Percentiles rank a stretch among this genome's conserved stretches.
Evolutionary conservation across 2,113 vertebrate species (phyloP).

Genomic region (Odontesthes bonariensis): DNA sequence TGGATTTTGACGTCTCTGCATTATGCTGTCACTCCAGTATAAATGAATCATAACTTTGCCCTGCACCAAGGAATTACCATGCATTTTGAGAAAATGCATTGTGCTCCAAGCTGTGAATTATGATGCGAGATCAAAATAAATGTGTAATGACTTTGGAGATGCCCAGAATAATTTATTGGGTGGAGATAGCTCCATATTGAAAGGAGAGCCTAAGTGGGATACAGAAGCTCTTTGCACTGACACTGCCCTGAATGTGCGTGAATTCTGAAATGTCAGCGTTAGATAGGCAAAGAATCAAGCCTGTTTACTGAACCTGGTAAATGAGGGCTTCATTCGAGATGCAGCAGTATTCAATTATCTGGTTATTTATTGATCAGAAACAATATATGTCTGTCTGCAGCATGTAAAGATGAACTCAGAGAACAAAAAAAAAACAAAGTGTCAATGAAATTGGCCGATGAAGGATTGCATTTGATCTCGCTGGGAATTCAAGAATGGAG

Average conservation of each 20-base stretch:
- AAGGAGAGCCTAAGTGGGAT: slow-evolving; percentile 72
- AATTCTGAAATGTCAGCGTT: slow-evolving; percentile 83
- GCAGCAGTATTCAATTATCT: slow-evolving; percentile 82
- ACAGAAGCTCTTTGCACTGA: slow-evolving; percentile 62
- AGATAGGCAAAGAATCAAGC: slow-evolving; percentile 75
- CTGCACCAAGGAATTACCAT: slow-evolving; percentile 97
- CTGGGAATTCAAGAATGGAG: slow-evolving; percentile 76
- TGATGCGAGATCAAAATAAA: slow-evolving; percentile 97
- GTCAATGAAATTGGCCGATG: slow-evolving; percentile 80
- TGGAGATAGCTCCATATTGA: slow-evolving; percentile 79
- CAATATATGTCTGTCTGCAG: slow-evolving; percentile 76
- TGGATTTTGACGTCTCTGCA: slow-evolving; percentile 99
- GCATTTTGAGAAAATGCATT: slow-evolving; percentile 98
- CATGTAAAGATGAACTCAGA: slow-evolving; percentile 77
- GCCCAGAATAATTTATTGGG: slow-evolving; percentile 91
- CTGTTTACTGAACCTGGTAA: slow-evolving; percentile 83
- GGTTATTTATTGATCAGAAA: slow-evolving; percentile 84
- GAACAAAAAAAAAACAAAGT: slow-evolving; percentile 69
- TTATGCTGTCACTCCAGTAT: slow-evolving; percentile 99
- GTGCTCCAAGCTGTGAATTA: slow-evolving; percentile 94
- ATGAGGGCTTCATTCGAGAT: slow-evolving; percentile 83
- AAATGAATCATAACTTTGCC: slow-evolving; percentile 99
- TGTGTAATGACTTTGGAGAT: slow-evolving; percentile 87
- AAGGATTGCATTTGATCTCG: slow-evolving; percentile 82
- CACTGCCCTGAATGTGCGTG: slow-evolving; percentile 72